Evolutionary conservation across 2,888 invertebrate genomes (phyloP), one percentile per base, ranked within the genome.

Genomic region (Philereme transversata): DNA sequence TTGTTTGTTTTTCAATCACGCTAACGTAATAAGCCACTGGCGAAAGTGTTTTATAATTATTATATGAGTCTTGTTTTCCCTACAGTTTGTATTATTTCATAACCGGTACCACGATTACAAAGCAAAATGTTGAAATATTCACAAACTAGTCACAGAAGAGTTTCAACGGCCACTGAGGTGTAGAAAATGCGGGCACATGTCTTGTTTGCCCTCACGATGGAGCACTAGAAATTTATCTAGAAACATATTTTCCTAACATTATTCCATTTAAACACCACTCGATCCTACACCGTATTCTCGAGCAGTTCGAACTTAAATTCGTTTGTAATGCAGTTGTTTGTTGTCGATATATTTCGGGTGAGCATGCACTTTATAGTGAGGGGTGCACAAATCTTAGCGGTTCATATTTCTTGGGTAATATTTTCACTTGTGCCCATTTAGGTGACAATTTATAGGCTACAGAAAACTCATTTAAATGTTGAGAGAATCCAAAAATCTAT

Each of bases 311-410:
- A 78, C 72, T 52, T 55, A 65, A 66, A 74, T 75, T 71, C 4
- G 55, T 5, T 10, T 57, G 61, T 9, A 3, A 11, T 11, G 6
- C 41, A 51, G 60, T 80, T 77, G 82, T 86, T 87, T 87, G 86
- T 86, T 79, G 82, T 67, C 80, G 77, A 86, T 86, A 84, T 84
- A 83, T 85, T 83, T 81, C 73, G 61, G 71, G 76, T 11, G 7
- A 74, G 76, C 75, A 73, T 78, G 80, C 82, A 81, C 79, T 85
- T 84, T 84, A 84, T 77, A 77, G 77, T 58, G 69, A 64, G 70
- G 66, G 53, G 65, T 65, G 72, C 78, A 79, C 78, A 83, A 82
- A 87, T 84, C 81, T 84, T 81, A 69, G 73, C 68, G 71, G 80
- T 78, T 80, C 77, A 82, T 84, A 87, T 83, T 84, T 83, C 70